Conservation (phyloP, 2,113 vertebrate species). For the Raja brachyura region DNA sequence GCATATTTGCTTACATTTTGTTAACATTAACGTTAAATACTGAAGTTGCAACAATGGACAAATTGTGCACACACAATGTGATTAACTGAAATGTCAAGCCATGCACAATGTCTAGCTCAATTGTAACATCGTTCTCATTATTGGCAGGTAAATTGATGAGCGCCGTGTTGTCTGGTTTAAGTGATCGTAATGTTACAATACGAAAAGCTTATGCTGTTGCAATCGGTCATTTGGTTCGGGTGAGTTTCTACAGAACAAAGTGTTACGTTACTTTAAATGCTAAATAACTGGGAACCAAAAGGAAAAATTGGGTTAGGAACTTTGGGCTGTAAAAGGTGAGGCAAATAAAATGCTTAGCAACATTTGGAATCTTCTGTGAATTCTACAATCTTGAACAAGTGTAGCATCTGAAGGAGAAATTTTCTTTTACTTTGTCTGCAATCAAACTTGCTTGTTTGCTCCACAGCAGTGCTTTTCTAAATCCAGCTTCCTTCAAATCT, state of each 20-base stretch:
- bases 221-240: constrained; percentile 88
- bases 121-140: constrained; percentile 40
- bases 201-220: constrained; percentile 92
- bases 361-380: not conserved
- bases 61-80: not conserved
- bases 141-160: constrained; percentile 90
- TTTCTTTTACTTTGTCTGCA: not conserved
- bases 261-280: not conserved
- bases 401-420: not conserved
- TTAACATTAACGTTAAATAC: not conserved
- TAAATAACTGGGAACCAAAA: not conserved
- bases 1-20: not conserved
- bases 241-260: constrained; percentile 50
- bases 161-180: constrained; percentile 78
- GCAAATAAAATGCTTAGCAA: not conserved
- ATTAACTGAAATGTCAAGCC: not conserved
- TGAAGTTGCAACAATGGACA: not conserved
- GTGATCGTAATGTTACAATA: constrained; percentile 80
- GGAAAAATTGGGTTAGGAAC: not conserved
- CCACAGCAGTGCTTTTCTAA: not conserved
- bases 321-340: not conserved
- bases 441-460: not conserved
- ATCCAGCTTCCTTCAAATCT: not conserved
- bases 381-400: not conserved
- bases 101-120: not conserved